A percentile compares a stretch with the other conserved stretches of the same genome.
Conservation (phyloP, 1,140 invertebrate genomes). For the Drosophila nigrodunni region DNA sequence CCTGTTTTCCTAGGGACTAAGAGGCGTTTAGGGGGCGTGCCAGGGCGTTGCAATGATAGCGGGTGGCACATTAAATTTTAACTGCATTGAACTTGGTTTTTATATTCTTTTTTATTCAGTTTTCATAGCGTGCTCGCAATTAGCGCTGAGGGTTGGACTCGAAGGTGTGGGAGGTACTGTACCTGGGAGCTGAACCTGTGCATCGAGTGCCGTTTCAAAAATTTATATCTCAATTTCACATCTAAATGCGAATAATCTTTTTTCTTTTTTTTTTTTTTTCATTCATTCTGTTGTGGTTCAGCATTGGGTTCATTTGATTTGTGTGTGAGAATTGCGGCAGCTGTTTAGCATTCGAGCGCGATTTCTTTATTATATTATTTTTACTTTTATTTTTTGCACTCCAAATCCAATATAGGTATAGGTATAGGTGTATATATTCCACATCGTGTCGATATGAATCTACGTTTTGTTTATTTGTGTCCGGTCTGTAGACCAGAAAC, state of each 20-base stretch:
- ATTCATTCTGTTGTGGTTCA: slow-evolving; percentile 36
- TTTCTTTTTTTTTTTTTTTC: slow-evolving; percentile 40
- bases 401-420: not conserved
- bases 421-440: not conserved
- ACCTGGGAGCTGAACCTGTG: slow-evolving; percentile 21
- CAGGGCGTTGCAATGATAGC: not conserved
- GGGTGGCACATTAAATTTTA: slow-evolving; percentile 33
- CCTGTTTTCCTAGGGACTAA: not conserved
- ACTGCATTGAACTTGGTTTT: slow-evolving; percentile 42
- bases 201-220: slow-evolving; percentile 74
- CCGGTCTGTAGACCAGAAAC: slow-evolving; percentile 8
- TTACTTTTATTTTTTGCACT: slow-evolving; percentile 35
- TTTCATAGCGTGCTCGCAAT: slow-evolving; percentile 39
- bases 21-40: not conserved
- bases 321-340: slow-evolving; percentile 77
- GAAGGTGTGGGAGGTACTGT: slow-evolving; percentile 1
- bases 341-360: slow-evolving; percentile 72
- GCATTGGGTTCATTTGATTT: slow-evolving; percentile 73
- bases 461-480: slow-evolving; percentile 23
- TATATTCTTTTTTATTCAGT: not conserved
- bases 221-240: slow-evolving; percentile 84
- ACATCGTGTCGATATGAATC: slow-evolving; percentile 32
- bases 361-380: slow-evolving; percentile 51
- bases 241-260: slow-evolving; percentile 83
- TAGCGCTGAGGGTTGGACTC: not conserved